Evolutionary conservation across 2,113 vertebrate species (phyloP).

Genomic region (Lophura nycthemera): DNA sequence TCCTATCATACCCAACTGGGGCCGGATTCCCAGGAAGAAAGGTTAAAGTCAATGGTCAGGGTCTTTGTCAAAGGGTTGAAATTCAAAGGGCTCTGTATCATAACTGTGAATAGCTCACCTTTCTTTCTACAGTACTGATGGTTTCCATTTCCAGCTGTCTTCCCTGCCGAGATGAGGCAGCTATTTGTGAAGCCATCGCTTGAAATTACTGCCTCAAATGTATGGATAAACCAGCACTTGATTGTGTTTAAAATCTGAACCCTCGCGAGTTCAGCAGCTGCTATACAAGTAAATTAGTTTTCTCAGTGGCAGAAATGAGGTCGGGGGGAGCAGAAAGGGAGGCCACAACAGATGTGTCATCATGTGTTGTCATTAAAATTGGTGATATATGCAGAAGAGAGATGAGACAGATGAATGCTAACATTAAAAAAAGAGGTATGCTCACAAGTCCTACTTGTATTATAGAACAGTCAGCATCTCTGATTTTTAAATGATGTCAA

Average conservation of each 20-base stretch:
- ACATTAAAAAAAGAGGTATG: neutral
- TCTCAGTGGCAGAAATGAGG: neutral
- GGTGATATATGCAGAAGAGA: neutral
- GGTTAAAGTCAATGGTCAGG: neutral
- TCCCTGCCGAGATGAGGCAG: neutral
- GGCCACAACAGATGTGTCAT: neutral
- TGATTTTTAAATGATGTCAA: neutral
- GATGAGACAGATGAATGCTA: neutral
- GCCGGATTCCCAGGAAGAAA: neutral
- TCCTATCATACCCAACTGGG: neutral
- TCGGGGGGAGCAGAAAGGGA: neutral
- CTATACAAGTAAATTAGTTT: conserved; percentile 1
- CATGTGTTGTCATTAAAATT: neutral
- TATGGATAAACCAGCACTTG: neutral
- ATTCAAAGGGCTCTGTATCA: neutral
- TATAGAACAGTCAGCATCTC: neutral
- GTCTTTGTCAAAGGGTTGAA: neutral
- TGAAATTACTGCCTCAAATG: neutral
- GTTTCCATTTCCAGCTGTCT: conserved; percentile 19
- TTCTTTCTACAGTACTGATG: neutral
- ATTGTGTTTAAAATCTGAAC: neutral
- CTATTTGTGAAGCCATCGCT: neutral
- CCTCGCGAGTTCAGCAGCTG: neutral
- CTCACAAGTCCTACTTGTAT: neutral
- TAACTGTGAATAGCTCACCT: neutral